Conservation (phyloP, 2,113 vertebrate species). For the Antennarius striatus region DNA sequence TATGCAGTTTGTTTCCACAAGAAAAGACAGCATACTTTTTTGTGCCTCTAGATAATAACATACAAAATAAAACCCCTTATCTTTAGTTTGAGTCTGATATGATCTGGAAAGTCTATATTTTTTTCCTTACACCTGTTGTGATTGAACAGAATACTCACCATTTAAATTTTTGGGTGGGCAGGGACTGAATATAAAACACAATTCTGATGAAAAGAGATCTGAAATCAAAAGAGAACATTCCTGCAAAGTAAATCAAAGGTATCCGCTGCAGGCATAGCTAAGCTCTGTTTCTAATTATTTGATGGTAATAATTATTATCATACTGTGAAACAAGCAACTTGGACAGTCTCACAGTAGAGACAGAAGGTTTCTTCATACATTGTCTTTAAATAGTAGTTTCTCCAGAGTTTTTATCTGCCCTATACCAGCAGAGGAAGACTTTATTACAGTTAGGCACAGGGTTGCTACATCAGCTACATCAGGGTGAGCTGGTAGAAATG, state of each 20-base stretch:
- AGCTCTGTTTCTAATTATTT: conserved; percentile 60
- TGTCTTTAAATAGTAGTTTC: conserved; percentile 21
- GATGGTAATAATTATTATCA: conserved; percentile 58
- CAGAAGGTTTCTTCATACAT: conserved; percentile 56
- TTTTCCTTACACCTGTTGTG: conserved; percentile 28
- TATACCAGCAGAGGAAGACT: no score
- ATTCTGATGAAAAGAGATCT: conserved; percentile 33
- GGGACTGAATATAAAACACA: conserved; percentile 28
- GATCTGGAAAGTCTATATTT: conserved; percentile 7
- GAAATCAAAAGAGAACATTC: conserved; percentile 41
- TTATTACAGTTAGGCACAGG: no score
- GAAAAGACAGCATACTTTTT: background rate
- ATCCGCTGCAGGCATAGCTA: conserved; percentile 33
- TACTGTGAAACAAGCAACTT: conserved; percentile 53
- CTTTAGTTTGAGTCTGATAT: background rate
- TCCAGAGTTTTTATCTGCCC: no score
- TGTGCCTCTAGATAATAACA: background rate
- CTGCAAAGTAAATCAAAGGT: conserved; percentile 16
- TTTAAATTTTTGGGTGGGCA: conserved; percentile 8
- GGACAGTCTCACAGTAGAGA: conserved; percentile 33
- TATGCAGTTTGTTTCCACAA: conserved; percentile 14
- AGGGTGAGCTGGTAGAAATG: no score
- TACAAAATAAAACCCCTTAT: background rate
- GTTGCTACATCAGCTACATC: no score
- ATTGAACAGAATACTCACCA: conserved; percentile 37